Conservation (phyloP, 2,113 vertebrate genomes). For the Pseudorectes ferrugineus region DNA sequence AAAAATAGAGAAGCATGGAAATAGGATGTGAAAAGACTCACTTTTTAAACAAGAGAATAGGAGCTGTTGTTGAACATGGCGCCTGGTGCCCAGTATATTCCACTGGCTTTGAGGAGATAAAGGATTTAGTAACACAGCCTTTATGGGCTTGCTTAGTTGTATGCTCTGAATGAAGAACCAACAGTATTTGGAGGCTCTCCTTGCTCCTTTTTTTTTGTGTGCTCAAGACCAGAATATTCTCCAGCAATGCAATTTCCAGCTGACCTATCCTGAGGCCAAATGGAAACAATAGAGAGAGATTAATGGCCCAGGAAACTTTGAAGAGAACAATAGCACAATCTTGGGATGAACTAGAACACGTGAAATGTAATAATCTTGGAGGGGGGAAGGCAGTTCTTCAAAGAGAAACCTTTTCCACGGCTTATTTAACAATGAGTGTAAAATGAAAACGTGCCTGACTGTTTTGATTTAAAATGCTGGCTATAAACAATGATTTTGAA, state of each 20-base stretch:
- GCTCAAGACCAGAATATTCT: conserved; percentile 18
- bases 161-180: background rate
- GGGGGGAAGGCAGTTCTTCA: background rate
- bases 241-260: conserved; percentile 8
- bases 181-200: background rate
- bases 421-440: background rate
- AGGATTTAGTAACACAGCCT: background rate
- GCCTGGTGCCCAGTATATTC: background rate
- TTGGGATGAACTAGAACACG: background rate
- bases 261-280: conserved; percentile 43
- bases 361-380: background rate
- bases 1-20: conserved; percentile 16
- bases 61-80: background rate
- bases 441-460: background rate
- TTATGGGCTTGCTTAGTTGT: background rate
- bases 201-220: background rate
- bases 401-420: background rate
- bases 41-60: background rate
- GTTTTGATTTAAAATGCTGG: conserved; percentile 31
- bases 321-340: conserved; percentile 26
- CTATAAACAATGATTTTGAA: conserved; percentile 37
- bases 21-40: background rate
- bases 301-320: conserved; percentile 31
- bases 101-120: background rate
- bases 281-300: conserved; percentile 44